Conservation (phyloP, 2,888 invertebrate species). For the Steinernema scapterisci region DNA sequence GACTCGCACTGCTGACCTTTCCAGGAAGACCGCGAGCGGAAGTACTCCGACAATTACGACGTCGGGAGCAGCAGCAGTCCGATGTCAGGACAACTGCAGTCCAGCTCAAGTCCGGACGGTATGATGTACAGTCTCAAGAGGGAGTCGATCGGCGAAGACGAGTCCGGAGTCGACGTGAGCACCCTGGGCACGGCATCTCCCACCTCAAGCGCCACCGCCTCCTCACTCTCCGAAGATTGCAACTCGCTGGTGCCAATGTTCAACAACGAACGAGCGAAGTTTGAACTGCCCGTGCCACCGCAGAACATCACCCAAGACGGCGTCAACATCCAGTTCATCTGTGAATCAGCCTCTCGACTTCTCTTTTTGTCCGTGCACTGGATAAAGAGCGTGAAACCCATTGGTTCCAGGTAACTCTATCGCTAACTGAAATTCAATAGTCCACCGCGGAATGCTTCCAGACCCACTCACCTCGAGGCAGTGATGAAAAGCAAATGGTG, state of each 20-base stretch:
- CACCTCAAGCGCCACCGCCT: constrained; percentile 41
- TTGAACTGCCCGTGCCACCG: constrained; percentile 77
- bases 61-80: constrained; percentile 26
- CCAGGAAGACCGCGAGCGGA: constrained; percentile 29
- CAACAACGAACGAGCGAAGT: constrained; percentile 72
- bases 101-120: constrained; percentile 18
- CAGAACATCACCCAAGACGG: constrained; percentile 81
- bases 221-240: constrained; percentile 30
- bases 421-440: constrained; percentile 13
- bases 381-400: constrained; percentile 75
- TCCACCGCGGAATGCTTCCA: constrained; percentile 68
- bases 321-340: constrained; percentile 88
- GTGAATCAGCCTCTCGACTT: constrained; percentile 89
- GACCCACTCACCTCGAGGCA: constrained; percentile 79
- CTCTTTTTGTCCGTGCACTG: constrained; percentile 88
- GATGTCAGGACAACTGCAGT: background rate
- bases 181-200: constrained; percentile 45
- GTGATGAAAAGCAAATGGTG: constrained; percentile 88
- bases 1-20: background rate
- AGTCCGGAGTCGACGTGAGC: constrained; percentile 58
- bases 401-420: constrained; percentile 32
- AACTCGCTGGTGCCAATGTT: constrained; percentile 36
- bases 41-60: constrained; percentile 32
- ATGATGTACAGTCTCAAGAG: constrained; percentile 35
- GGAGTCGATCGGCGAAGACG: constrained; percentile 60